These are phyloP conservation scores for Drosophila limbata DNA, from an alignment of 2,888 invertebrate species.

Conservation along the genomic window DNA sequence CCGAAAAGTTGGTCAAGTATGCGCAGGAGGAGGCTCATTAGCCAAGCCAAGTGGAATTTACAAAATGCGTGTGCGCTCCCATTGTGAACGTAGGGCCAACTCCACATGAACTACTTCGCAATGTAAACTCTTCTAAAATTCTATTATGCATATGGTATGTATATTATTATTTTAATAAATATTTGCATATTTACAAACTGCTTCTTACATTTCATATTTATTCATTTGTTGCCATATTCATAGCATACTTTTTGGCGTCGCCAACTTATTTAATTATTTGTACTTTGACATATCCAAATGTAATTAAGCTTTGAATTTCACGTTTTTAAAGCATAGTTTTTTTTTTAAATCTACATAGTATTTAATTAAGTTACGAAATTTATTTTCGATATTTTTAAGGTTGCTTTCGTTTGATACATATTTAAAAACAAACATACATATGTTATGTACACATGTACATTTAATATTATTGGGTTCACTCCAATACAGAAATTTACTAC, in stretches of 20 bases:
- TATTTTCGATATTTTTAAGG: background rate
- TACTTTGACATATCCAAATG: background rate
- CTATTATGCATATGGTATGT: background rate
- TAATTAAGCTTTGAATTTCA: background rate
- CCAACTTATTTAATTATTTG: background rate
- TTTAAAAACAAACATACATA: background rate
- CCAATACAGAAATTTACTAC: constrained; percentile 5
- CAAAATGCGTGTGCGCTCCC: constrained; percentile 26
- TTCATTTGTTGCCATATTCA: constrained; percentile 5
- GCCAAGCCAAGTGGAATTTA: constrained; percentile 60
- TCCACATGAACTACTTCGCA: background rate
- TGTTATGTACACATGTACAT: background rate
- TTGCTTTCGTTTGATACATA: background rate
- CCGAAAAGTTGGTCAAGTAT: constrained; percentile 68
- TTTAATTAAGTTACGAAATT: background rate
- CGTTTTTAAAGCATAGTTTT: background rate
- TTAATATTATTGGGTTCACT: constrained; percentile 21
- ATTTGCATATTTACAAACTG: background rate
- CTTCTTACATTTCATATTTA: background rate
- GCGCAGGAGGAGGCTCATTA: constrained; percentile 63
- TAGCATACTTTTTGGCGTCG: constrained; percentile 3
- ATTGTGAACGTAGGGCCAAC: background rate
- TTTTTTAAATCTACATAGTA: background rate
- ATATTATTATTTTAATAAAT: constrained; percentile 5
- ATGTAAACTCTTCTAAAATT: constrained; percentile 5